Conservation (phyloP, 2,113 vertebrate genomes). For the Emydocephalus ijimae region DNA sequence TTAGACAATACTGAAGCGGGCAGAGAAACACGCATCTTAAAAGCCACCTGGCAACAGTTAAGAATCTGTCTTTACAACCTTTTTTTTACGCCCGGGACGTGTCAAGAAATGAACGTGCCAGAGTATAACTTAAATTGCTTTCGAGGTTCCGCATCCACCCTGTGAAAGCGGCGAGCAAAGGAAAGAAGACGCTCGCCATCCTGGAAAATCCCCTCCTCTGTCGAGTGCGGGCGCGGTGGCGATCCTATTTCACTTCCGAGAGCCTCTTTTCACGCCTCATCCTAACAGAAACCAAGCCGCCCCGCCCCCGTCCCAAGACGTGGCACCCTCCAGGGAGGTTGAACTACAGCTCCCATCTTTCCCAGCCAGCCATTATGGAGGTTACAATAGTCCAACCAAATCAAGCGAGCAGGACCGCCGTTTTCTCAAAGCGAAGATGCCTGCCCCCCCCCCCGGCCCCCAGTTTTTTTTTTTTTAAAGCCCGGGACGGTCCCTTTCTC, state of each 20-base stretch:
- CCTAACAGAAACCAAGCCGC: neutral
- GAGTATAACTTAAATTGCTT: neutral
- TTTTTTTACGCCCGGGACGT: neutral
- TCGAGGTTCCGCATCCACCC: too few relatives aligned
- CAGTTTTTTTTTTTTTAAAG: too few relatives aligned
- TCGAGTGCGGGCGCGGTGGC: neutral
- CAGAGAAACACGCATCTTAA: neutral
- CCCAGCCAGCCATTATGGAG: too few relatives aligned
- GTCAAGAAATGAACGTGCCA: neutral
- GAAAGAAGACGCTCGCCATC: neutral
- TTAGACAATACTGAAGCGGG: neutral
- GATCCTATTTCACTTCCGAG: neutral
- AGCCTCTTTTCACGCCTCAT: neutral
- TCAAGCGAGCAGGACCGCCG: neutral
- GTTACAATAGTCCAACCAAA: neutral
- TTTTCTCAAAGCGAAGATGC: neutral
- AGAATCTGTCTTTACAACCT: neutral
- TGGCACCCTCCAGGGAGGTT: neutral
- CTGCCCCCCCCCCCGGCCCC: rapidly evolving
- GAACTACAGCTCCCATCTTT: neutral
- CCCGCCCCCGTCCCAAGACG: neutral
- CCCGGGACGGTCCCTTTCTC: neutral
- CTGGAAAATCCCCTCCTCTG: too few relatives aligned
- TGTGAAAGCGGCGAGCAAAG: neutral
- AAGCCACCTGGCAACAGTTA: neutral